A percentile compares a stretch with the other conserved stretches of the same genome.
Evolutionary conservation across 2,888 invertebrate species (phyloP).

Genomic region (Lamellibrachia columna): DNA sequence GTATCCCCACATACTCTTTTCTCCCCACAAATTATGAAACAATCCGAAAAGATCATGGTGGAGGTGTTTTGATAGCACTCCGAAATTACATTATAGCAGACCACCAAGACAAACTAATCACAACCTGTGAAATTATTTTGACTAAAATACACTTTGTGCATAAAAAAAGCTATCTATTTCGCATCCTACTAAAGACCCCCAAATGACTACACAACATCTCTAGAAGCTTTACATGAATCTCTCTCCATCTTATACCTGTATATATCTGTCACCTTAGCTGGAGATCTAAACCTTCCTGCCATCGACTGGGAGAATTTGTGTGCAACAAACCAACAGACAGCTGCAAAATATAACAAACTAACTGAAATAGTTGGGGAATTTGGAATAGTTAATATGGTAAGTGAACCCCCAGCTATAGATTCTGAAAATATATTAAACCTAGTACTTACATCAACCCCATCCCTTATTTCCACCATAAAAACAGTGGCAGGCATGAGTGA

Average conservation of each 20-base stretch:
- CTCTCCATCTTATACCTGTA: neutral
- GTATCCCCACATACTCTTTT: too few relatives aligned
- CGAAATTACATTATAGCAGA: neutral
- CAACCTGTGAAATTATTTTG: neutral
- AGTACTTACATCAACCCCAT: too few relatives aligned
- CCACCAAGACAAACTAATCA: neutral
- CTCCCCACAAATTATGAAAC: neutral
- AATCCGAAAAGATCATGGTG: neutral
- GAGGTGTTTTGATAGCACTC: neutral
- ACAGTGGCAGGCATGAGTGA: too few relatives aligned
- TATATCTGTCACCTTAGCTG: neutral
- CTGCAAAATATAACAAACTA: too few relatives aligned
- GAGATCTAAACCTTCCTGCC: neutral
- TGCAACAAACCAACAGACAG: too few relatives aligned
- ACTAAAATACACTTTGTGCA: neutral
- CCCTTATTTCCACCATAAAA: too few relatives aligned
- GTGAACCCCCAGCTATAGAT: too few relatives aligned
- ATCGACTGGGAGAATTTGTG: neutral
- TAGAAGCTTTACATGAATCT: neutral
- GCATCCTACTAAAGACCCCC: neutral
- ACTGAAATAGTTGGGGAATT: too few relatives aligned
- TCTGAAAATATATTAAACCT: too few relatives aligned
- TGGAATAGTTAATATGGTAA: too few relatives aligned
- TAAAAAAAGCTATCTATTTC: neutral
- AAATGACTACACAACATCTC: neutral